Conservation (phyloP, 2,113 vertebrate species). For the Shinisaurus crocodilurus region DNA sequence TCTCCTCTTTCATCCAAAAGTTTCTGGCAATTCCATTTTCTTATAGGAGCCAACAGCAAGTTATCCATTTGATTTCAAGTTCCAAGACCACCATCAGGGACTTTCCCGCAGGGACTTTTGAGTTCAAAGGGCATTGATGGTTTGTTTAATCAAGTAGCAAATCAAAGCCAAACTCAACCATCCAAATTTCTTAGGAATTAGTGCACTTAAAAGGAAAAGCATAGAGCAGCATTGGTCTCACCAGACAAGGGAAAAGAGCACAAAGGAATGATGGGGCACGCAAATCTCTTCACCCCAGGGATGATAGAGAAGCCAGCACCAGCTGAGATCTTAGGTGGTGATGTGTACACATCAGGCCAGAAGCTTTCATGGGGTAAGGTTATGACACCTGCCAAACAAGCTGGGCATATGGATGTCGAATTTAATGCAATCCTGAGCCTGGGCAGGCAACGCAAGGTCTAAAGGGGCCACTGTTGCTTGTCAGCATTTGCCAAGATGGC, state of each 20-base stretch:
- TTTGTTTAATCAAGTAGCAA: background rate
- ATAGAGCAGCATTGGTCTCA: background rate
- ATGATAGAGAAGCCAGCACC: background rate
- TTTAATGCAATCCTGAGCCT: background rate
- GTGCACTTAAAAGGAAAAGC: slow-evolving; percentile 7
- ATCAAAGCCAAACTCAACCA: background rate
- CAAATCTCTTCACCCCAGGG: background rate
- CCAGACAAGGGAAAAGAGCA: background rate
- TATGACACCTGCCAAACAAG: background rate
- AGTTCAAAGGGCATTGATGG: background rate
- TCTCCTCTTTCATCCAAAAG: background rate
- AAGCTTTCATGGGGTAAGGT: background rate
- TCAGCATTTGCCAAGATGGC: background rate
- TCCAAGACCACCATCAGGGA: background rate
- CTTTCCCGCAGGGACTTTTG: background rate
- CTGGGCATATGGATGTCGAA: background rate
- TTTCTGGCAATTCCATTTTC: slow-evolving; percentile 24
- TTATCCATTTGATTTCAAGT: background rate
- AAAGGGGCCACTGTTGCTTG: background rate
- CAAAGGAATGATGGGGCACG: too few species aligned
- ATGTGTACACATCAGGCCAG: background rate
- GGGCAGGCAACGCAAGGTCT: background rate
- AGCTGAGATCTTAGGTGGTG: background rate
- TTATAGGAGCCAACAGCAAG: background rate
- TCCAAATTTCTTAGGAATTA: background rate